phyloP scores from a whole-genome alignment of 2,113 vertebrate species.

The Spea multiplicata region DNA sequence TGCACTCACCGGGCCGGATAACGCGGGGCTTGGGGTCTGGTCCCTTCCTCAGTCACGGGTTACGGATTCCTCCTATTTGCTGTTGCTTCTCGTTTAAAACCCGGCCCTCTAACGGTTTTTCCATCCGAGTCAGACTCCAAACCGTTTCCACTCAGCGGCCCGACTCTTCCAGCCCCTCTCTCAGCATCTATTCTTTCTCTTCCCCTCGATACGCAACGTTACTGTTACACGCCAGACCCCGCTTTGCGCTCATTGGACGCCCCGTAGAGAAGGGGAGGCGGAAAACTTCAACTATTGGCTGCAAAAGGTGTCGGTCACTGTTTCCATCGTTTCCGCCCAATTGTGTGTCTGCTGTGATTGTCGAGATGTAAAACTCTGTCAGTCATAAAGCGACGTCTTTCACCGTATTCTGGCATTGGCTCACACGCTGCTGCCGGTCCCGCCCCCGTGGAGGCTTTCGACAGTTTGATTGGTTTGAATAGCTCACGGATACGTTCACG shows the following conservation, averaged over 20 bases:
- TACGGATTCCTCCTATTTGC: neutral
- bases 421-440: neutral
- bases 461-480: neutral
- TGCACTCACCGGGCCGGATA: slow-evolving; percentile 38
- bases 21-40: neutral
- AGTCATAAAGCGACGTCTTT: slow-evolving; percentile 23
- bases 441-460: neutral
- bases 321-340: neutral
- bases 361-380: slow-evolving; percentile 15
- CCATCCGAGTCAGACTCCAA: slow-evolving; percentile 15
- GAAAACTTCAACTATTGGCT: neutral
- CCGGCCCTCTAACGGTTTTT: neutral
- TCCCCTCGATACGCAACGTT: slow-evolving; percentile 20
- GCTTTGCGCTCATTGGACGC: slow-evolving; percentile 13
- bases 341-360: neutral
- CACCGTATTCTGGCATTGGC: neutral
- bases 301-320: neutral
- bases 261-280: neutral
- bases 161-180: slow-evolving; percentile 21
- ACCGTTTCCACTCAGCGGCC: neutral
- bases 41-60: neutral
- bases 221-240: slow-evolving; percentile 10
- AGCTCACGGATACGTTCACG: neutral
- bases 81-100: neutral
- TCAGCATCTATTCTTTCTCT: slow-evolving; percentile 36